phyloP scores from a whole-genome alignment of 2,888 invertebrate genomes.

The Orchesella flavescens region DNA sequence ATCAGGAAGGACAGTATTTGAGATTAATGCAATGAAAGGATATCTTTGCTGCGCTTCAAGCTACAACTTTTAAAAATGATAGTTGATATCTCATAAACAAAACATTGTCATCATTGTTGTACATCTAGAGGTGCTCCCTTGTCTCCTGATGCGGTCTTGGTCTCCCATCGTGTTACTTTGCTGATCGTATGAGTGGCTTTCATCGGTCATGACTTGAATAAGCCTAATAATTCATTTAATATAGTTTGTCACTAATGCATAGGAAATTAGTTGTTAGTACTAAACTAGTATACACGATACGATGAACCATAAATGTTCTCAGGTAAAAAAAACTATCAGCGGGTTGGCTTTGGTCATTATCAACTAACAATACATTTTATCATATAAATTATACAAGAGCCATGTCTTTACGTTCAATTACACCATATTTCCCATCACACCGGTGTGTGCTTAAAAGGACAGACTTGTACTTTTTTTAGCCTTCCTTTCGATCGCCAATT shows the following conservation, averaged over 20 bases:
- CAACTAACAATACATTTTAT: neutral
- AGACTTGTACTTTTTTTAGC: neutral
- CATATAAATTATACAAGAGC: too few relatives aligned
- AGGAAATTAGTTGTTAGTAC: too few relatives aligned
- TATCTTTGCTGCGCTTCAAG: neutral
- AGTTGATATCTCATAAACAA: neutral
- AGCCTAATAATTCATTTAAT: neutral
- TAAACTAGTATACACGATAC: neutral
- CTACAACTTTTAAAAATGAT: neutral
- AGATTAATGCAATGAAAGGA: neutral
- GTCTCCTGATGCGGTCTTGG: neutral
- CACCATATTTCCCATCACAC: neutral
- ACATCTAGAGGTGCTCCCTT: neutral
- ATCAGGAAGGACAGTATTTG: slow-evolving; percentile 16
- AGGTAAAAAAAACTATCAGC: neutral
- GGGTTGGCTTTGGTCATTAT: neutral
- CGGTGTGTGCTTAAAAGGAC: neutral
- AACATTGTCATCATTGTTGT: neutral
- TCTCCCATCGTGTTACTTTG: neutral
- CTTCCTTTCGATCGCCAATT: neutral
- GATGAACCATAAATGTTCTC: neutral
- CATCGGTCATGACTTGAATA: neutral
- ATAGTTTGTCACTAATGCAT: neutral
- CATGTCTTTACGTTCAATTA: neutral
- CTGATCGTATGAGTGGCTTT: neutral